Percentiles rank a stretch among this genome's conserved stretches.
These are phyloP conservation scores for Dissostichus mawsoni DNA, from an alignment of 2,113 vertebrate genomes.

Conservation along the genomic window DNA sequence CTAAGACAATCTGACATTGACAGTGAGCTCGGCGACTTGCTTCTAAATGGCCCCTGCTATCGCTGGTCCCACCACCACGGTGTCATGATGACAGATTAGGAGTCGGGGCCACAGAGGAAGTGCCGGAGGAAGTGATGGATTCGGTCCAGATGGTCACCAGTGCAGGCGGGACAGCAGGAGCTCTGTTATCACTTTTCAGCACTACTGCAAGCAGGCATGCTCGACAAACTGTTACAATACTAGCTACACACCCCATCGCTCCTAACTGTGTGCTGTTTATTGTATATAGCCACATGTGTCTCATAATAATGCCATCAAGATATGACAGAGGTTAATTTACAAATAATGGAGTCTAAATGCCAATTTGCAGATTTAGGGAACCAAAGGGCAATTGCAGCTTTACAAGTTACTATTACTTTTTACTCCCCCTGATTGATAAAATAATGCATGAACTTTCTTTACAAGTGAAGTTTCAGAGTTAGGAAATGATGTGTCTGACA, in stretches of 20 bases:
- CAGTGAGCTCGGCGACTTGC: neutral
- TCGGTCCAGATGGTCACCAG: slow-evolving; percentile 68
- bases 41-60: neutral
- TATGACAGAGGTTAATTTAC: slow-evolving; percentile 13
- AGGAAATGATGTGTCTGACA: slow-evolving; percentile 7
- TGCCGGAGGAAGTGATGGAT: slow-evolving; percentile 66
- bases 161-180: slow-evolving; percentile 54
- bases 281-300: slow-evolving; percentile 18
- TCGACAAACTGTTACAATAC: slow-evolving; percentile 28
- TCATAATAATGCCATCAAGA: slow-evolving; percentile 20
- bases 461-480: neutral
- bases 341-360: neutral
- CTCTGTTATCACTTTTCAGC: slow-evolving; percentile 61
- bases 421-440: too few species aligned
- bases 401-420: neutral
- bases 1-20: neutral
- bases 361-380: neutral
- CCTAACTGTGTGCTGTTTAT: slow-evolving; percentile 19
- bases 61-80: slow-evolving; percentile 8
- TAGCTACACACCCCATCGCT: slow-evolving; percentile 19
- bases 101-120: slow-evolving; percentile 42
- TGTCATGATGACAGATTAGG: slow-evolving; percentile 58
- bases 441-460: neutral
- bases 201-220: slow-evolving; percentile 20
- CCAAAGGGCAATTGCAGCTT: neutral